Evolutionary conservation across 1,140 invertebrate species (phyloP), one percentile per base, ranked within the genome.

Genomic region (Cydia splendana): DNA sequence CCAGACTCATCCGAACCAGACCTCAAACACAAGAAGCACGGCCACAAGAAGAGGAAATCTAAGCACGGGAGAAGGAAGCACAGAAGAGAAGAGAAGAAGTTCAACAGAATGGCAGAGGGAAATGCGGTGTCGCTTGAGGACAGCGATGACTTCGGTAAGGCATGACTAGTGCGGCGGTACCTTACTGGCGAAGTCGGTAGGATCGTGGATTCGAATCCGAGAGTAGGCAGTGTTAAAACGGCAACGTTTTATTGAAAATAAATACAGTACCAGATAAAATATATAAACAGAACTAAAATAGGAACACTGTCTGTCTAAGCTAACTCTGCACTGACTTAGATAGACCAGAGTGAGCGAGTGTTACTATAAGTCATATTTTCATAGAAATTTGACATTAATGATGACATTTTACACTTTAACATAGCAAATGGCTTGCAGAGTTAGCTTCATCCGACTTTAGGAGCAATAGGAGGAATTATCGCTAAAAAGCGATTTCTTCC

Each of bases 121-220:
- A 89, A 88, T 65, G 78, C 78, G 0, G 79, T 88, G 0, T 88
- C 87, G 0, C 30, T 86, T 24, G 88, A 88, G 75, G 86, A 90
- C 15, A 88, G 82, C 65, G 10, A 71, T 30, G 34, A 71, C 15
- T 24, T 24, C 12, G 57, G 57, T 62, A 62, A 62, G 57, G 18
- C 57, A 62, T 71, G 67, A 71, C 67, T 71, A 42, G 38, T 71
- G 1, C 12, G 67, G n/a, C 2, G 34, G 2, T 62, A 24, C 20
- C 57, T 62, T 24, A 24, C 20, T 24, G 20, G 57, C 57, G 57
- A 24, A n/a, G 20, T 12, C 20, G 20, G 20, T 24, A 62, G 57
- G 18, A 24, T 62, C 57, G 0, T 24, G 18, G 3, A 4, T n/a
- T 4, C 15, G n/a, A 12, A 18, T n/a, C 57, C 18, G 7, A 5